phyloP scores from a whole-genome alignment of 2,113 vertebrate species.

The Nansenia antarctica region DNA sequence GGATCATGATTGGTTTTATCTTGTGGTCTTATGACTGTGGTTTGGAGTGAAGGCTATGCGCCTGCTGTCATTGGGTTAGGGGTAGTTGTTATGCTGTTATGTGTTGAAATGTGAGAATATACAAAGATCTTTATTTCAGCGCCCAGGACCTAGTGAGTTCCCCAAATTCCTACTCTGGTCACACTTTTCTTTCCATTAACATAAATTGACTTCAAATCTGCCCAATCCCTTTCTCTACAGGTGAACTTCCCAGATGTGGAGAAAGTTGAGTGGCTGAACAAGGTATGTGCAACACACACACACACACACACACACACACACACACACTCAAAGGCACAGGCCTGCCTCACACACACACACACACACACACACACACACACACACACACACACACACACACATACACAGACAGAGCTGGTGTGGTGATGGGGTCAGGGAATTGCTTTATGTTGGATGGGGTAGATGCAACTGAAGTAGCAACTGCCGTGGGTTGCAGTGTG shows the following conservation, averaged over 20 bases:
- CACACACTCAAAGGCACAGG: background rate
- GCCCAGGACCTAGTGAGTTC: background rate
- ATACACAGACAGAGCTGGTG: background rate
- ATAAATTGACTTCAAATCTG: background rate
- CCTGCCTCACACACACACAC: background rate
- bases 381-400: background rate
- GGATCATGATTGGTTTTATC: background rate
- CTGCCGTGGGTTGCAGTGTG: background rate
- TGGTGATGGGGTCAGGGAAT: background rate
- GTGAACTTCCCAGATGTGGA: constrained; percentile 83
- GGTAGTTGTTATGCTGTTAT: background rate
- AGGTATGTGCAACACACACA: constrained; percentile 61
- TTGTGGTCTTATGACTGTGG: constrained; percentile 3
- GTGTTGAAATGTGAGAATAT: background rate
- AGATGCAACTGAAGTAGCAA: background rate
- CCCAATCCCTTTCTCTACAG: constrained; percentile 50
- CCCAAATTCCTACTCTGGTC: background rate
- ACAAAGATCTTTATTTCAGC: background rate
- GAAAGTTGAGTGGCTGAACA: constrained; percentile 83
- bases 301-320: background rate
- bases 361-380: background rate
- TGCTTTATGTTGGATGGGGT: background rate
- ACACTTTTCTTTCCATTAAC: constrained; percentile 3
- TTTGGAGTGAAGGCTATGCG: constrained; percentile 11
- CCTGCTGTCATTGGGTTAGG: background rate